phyloP scores from a whole-genome alignment of 2,888 invertebrate genomes.

The Miltochrista miniata region DNA sequence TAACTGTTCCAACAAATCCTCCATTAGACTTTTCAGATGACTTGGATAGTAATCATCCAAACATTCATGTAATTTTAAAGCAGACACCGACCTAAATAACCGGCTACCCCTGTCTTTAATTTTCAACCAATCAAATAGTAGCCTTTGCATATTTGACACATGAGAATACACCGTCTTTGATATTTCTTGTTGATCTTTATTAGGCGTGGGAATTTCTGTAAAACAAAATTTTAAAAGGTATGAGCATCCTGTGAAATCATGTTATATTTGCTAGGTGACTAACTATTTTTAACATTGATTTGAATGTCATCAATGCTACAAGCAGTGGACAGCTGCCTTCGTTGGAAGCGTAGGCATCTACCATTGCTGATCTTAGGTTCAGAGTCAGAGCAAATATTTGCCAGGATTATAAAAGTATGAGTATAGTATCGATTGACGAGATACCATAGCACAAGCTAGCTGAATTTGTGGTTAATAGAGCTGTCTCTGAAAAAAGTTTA shows the following conservation, averaged over 20 bases:
- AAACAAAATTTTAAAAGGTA: constrained; percentile 14
- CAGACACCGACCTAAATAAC: constrained; percentile 55
- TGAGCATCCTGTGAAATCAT: too few relatives aligned
- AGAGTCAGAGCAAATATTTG: too few relatives aligned
- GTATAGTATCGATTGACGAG: too few relatives aligned
- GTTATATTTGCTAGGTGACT: too few relatives aligned
- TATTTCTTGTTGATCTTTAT: constrained; percentile 60
- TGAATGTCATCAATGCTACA: too few relatives aligned
- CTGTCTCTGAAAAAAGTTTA: background rate
- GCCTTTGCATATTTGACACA: constrained; percentile 56
- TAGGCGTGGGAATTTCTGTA: constrained; percentile 64
- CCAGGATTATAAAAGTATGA: too few relatives aligned
- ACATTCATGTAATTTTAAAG: constrained; percentile 64
- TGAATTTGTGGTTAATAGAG: too few relatives aligned
- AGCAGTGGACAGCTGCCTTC: too few relatives aligned
- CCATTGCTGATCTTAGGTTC: too few relatives aligned
- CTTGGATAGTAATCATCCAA: constrained; percentile 64
- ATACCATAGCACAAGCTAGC: too few relatives aligned
- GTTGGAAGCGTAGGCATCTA: too few relatives aligned
- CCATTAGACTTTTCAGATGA: constrained; percentile 55
- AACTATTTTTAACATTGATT: too few relatives aligned
- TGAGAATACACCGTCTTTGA: constrained; percentile 71
- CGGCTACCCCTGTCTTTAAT: constrained; percentile 62
- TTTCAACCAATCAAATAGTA: constrained; percentile 61
- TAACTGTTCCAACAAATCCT: constrained; percentile 53